Evolutionary conservation across 2,113 vertebrate species (phyloP), one percentile per base, ranked within the genome.

Genomic region (Patagioenas fasciata): DNA sequence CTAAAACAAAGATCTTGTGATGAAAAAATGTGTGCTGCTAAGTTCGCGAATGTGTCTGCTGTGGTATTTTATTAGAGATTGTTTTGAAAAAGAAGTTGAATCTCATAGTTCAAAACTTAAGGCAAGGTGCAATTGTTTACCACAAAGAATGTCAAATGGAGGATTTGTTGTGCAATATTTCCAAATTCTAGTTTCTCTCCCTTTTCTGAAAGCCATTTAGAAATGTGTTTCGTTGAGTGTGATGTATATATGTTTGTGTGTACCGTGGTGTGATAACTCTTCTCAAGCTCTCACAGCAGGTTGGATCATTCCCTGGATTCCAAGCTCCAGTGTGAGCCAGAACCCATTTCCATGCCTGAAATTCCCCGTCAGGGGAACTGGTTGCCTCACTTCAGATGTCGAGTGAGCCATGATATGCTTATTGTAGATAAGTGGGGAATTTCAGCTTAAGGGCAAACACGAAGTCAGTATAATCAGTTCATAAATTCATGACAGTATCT

Each of bases 61-160:
- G 7, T 9, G 51, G 2, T 13, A 14, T 81, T 81, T 71, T 56
- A 29, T 42, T 15, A 57, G 16, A 89, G 36, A 0, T 1, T 38
- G 8, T 5, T 53, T 53, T 34, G 8, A 32, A 29, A 15, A 80
- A 17, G 6, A 6, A 14, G 15, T 8, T 44, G 5, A 83, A 28
- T 44, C 1, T 31, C 12, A 36, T 28, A 15, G 4, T 78, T 32
- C 47, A 51, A 18, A 61, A 51, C 4, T 44, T 62, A 58, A 57
- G 31, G 11, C 3, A 44, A 56, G 15, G 10, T 60, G 7, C 11
- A 58, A 9, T 7, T 0, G 0, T 86, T 73, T 57, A 50, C 4
- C 18, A 53, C 3, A 71, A 74, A 66, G 4, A 42, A 32, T 66
- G n/a, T 3, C 0, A 80, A 62, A 28, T 25, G 4, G 4, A 57